phyloP scores from a whole-genome alignment of 92 coral and sea anemone genomes.

The Isaurus tuberculatus region DNA sequence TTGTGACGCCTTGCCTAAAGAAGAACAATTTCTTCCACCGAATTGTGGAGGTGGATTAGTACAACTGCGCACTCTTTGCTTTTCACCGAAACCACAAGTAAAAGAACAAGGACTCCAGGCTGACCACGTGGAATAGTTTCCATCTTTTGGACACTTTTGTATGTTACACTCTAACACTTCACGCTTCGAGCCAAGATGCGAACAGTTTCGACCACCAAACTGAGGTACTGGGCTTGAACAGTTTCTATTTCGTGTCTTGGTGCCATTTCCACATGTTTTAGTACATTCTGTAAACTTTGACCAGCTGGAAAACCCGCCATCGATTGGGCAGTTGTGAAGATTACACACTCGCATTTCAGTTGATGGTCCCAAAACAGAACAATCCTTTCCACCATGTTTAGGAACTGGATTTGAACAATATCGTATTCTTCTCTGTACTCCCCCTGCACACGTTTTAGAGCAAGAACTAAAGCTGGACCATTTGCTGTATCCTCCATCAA shows the following conservation, averaged over 20 bases:
- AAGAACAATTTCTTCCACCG: conserved; percentile 82
- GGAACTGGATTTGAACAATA: conserved; percentile 61
- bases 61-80: conserved; percentile 68
- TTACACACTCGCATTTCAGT: conserved; percentile 51
- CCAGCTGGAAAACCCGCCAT: conserved; percentile 75
- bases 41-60: conserved; percentile 77
- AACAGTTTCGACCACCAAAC: conserved; percentile 66
- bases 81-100: conserved; percentile 74
- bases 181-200: conserved; percentile 65
- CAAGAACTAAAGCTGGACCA: conserved; percentile 63
- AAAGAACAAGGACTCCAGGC: conserved; percentile 63
- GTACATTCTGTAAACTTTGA: conserved; percentile 64
- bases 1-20: conserved; percentile 63
- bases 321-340: conserved; percentile 66
- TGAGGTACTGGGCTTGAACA: conserved; percentile 71
- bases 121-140: conserved; percentile 79
- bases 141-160: conserved; percentile 81
- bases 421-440: conserved; percentile 55
- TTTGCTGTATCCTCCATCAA: conserved; percentile 62
- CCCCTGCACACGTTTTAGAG: conserved; percentile 55
- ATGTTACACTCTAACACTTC: conserved; percentile 62
- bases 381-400: conserved; percentile 57
- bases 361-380: conserved; percentile 41
- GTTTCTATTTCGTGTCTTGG: conserved; percentile 50
- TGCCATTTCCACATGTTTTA: conserved; percentile 66